A percentile compares a stretch with the other conserved stretches of the same genome.
These are phyloP conservation scores for Urocolius indicus DNA, from an alignment of 2,113 vertebrate species.

Conservation along the genomic window DNA sequence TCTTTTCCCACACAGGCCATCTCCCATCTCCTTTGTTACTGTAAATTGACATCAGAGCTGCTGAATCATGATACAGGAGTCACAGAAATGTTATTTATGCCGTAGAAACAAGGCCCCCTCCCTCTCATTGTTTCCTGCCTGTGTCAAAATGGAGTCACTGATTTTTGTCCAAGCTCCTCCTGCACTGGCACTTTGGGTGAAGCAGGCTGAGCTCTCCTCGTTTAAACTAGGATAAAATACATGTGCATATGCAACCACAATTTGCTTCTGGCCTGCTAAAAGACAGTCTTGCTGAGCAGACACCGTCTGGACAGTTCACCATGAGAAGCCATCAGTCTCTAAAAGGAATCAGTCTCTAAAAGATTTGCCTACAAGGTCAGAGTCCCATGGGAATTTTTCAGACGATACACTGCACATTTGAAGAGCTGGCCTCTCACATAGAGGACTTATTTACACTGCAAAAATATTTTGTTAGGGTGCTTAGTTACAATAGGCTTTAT, in stretches of 20 bases:
- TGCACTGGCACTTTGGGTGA: neutral
- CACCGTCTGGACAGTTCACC: neutral
- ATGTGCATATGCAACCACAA: neutral
- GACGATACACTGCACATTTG: neutral
- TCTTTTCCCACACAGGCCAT: constrained; percentile 60
- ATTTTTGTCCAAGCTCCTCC: constrained; percentile 13
- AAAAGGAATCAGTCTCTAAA: neutral
- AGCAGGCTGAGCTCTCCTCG: neutral
- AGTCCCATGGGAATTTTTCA: constrained; percentile 26
- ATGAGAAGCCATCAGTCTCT: neutral
- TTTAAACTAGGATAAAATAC: neutral
- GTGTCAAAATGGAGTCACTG: constrained; percentile 45
- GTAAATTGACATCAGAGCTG: constrained; percentile 71
- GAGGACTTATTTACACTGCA: neutral
- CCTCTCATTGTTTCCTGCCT: constrained; percentile 47
- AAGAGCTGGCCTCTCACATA: constrained; percentile 4
- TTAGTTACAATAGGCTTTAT: neutral
- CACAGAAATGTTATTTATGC: constrained; percentile 57
- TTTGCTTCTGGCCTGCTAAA: neutral
- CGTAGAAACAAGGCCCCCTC: constrained; percentile 15
- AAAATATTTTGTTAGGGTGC: constrained; percentile 1
- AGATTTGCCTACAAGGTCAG: neutral
- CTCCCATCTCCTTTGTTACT: constrained; percentile 58
- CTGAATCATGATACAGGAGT: constrained; percentile 62
- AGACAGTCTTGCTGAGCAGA: neutral